Percentiles rank a stretch among this genome's conserved stretches.
These are phyloP conservation scores for Phaedon cochleariae DNA, from an alignment of 2,888 invertebrate species.

Conservation along the genomic window DNA sequence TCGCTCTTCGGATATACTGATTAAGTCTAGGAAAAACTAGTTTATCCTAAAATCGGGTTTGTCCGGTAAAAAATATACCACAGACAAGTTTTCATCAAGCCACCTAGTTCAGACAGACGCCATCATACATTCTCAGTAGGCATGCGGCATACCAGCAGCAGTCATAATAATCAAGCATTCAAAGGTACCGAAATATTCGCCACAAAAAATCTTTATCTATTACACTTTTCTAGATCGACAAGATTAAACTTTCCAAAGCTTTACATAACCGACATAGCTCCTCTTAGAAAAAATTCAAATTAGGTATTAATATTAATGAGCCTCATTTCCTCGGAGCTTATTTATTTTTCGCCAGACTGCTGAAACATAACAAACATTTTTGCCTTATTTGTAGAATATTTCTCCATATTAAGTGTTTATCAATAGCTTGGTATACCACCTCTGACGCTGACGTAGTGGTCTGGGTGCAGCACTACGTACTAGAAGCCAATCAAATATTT, in stretches of 20 bases:
- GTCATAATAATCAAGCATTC: neutral
- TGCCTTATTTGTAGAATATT: conserved; percentile 28
- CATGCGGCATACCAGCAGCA: neutral
- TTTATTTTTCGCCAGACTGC: neutral
- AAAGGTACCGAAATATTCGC: neutral
- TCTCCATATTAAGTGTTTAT: conserved; percentile 23
- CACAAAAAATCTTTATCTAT: neutral
- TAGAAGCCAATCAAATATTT: conserved; percentile 9
- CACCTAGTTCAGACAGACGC: neutral
- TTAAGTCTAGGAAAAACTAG: too few relatives aligned
- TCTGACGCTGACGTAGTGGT: conserved; percentile 9
- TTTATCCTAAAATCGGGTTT: too few relatives aligned
- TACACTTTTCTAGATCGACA: neutral
- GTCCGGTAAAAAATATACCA: too few relatives aligned
- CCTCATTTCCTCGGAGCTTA: neutral
- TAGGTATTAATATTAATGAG: neutral
- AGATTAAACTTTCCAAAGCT: neutral
- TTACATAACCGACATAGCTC: neutral
- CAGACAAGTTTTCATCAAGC: too few relatives aligned
- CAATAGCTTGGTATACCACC: conserved; percentile 13
- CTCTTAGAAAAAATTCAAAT: neutral
- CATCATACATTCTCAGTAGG: neutral
- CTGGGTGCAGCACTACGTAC: conserved; percentile 16
- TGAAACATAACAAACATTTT: conserved; percentile 26
- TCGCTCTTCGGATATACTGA: too few relatives aligned